These are phyloP conservation scores for Brevimyrus niger DNA, from an alignment of 2,113 vertebrate species.

Conservation along the genomic window DNA sequence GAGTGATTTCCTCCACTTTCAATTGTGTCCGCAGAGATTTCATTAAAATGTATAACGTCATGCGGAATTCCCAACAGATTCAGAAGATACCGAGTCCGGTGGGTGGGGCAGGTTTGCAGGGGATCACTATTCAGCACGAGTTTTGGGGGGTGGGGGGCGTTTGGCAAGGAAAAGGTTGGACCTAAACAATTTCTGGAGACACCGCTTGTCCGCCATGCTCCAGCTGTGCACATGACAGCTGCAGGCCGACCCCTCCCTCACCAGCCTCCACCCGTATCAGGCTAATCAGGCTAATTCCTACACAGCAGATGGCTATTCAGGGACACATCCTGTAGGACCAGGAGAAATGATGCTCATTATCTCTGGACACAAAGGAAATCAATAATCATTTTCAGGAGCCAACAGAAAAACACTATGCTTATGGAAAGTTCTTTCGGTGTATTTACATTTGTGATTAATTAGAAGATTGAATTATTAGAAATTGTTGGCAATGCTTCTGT, in stretches of 20 bases:
- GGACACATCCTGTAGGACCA: background rate
- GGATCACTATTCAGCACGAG: background rate
- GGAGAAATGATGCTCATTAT: background rate
- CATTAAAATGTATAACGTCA: background rate
- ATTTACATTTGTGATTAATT: constrained; percentile 5
- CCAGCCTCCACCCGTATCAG: background rate
- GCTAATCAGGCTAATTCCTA: background rate
- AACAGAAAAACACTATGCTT: background rate
- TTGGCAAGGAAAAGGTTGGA: background rate
- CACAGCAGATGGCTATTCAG: background rate
- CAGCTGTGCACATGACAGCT: background rate
- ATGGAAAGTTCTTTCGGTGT: background rate
- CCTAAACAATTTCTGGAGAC: background rate
- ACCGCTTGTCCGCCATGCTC: background rate
- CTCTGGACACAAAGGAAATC: constrained; percentile 49
- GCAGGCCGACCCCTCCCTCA: background rate
- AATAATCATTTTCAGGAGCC: background rate
- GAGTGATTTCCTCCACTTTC: background rate
- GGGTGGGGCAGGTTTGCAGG: background rate
- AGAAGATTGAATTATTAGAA: background rate
- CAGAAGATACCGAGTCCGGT: background rate
- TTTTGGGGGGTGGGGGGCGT: background rate
- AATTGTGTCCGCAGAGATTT: background rate
- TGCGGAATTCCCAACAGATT: background rate
- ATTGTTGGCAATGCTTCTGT: constrained; percentile 37